Percentiles rank a stretch among this genome's conserved stretches.
Evolutionary conservation across 2,888 invertebrate species (phyloP).

Genomic region (Tortrix viridana): DNA sequence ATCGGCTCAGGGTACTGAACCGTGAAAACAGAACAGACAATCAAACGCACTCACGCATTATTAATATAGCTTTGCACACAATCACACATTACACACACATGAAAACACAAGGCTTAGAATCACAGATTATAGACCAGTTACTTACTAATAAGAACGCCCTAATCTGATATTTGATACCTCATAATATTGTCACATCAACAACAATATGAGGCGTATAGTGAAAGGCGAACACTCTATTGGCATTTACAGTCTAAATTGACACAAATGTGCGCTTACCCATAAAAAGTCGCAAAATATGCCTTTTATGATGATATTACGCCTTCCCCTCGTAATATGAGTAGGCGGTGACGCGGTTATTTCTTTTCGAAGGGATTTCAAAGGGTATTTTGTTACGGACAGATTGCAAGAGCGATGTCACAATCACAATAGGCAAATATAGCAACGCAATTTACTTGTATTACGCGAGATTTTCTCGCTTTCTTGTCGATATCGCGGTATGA

Average conservation of each 20-base stretch:
- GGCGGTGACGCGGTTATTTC: constrained; percentile 27
- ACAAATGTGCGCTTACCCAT: constrained; percentile 56
- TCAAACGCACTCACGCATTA: too few relatives aligned
- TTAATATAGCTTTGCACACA: too few relatives aligned
- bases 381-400: constrained; percentile 6
- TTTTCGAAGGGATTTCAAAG: constrained; percentile 23
- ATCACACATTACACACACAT: too few relatives aligned
- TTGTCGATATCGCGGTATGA: constrained; percentile 27
- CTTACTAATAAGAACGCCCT: background rate
- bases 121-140: too few relatives aligned
- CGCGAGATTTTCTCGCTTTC: constrained; percentile 19
- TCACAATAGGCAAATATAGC: constrained; percentile 4
- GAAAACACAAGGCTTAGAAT: too few relatives aligned
- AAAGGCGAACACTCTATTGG: constrained; percentile 47
- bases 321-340: constrained; percentile 31
- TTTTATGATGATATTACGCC: constrained; percentile 25
- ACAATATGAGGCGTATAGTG: constrained; percentile 31
- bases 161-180: background rate
- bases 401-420: background rate
- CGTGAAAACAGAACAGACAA: too few relatives aligned
- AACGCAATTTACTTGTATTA: background rate
- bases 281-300: constrained; percentile 48
- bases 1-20: too few relatives aligned
- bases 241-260: constrained; percentile 54
- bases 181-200: constrained; percentile 1